Percentiles rank a stretch among this genome's conserved stretches.
Conservation (phyloP, 2,797 vertebrate species). For the Phataginus tricuspis region DNA sequence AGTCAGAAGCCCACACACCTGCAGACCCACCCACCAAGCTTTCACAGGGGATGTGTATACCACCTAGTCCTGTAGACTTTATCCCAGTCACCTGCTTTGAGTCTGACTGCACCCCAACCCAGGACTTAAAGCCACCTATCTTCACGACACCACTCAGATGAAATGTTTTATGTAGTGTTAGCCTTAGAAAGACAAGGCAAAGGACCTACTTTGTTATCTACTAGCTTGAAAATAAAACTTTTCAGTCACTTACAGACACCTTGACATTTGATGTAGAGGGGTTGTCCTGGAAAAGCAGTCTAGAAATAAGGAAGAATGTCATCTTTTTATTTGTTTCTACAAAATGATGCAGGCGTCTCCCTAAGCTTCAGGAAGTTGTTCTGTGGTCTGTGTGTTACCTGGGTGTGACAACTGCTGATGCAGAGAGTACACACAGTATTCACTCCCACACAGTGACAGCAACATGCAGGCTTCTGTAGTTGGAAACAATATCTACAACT, state of each 20-base stretch:
- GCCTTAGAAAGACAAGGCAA: background rate
- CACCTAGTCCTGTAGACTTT: background rate
- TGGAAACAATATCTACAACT: background rate
- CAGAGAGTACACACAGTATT: background rate
- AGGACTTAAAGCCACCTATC: background rate
- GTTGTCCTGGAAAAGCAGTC: background rate
- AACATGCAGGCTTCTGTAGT: background rate
- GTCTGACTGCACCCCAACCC: background rate
- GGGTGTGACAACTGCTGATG: background rate
- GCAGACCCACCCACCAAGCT: background rate
- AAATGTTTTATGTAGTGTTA: background rate
- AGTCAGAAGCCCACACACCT: background rate
- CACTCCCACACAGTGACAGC: background rate
- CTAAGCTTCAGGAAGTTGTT: background rate
- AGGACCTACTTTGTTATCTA: background rate
- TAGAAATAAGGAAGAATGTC: background rate
- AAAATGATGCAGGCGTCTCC: background rate
- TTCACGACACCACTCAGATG: background rate
- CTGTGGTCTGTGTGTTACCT: background rate
- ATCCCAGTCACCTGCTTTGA: background rate
- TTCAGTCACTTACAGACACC: background rate
- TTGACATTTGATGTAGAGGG: background rate
- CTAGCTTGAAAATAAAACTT: background rate
- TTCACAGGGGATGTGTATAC: background rate
- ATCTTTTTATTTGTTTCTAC: background rate